Percentiles rank a stretch among this genome's conserved stretches.
phyloP scores from a whole-genome alignment of 2,113 vertebrate genomes.

The Aix galericulata region DNA sequence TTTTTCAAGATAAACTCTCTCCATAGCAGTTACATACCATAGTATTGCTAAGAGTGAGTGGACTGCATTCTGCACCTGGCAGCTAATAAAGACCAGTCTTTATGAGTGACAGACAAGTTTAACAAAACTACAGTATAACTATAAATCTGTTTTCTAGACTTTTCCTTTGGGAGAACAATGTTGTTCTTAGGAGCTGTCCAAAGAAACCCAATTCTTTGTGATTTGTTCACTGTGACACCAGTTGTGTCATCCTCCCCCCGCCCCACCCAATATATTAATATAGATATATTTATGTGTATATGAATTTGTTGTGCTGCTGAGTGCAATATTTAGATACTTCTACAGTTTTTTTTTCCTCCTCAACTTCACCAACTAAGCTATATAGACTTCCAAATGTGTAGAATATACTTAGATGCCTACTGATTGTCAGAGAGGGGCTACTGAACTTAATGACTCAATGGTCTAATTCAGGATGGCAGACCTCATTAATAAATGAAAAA shows the following conservation, averaged over 20 bases:
- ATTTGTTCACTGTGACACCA: background rate
- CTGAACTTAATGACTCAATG: background rate
- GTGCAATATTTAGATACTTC: background rate
- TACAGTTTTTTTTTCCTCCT: background rate
- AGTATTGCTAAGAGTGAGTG: background rate
- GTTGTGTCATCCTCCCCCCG: background rate
- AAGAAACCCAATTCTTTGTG: background rate
- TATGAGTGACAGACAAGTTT: background rate
- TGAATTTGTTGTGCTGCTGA: background rate
- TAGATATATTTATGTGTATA: background rate
- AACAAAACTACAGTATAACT: background rate
- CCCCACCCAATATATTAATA: background rate
- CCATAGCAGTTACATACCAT: background rate
- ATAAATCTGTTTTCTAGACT: background rate
- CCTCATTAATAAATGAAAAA: slow-evolving; percentile 58
- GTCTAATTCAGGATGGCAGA: slow-evolving; percentile 40
- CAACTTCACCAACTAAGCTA: background rate
- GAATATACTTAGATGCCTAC: background rate
- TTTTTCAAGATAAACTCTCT: background rate
- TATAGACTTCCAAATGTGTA: background rate
- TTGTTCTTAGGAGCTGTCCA: background rate
- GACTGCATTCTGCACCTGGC: background rate
- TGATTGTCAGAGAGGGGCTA: slow-evolving; percentile 1
- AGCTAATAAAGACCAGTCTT: background rate
- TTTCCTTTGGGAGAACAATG: background rate